A percentile compares a stretch with the other conserved stretches of the same genome.
Evolutionary conservation across 2,797 vertebrate species (phyloP).

Genomic region (Propithecus deckenii): DNA sequence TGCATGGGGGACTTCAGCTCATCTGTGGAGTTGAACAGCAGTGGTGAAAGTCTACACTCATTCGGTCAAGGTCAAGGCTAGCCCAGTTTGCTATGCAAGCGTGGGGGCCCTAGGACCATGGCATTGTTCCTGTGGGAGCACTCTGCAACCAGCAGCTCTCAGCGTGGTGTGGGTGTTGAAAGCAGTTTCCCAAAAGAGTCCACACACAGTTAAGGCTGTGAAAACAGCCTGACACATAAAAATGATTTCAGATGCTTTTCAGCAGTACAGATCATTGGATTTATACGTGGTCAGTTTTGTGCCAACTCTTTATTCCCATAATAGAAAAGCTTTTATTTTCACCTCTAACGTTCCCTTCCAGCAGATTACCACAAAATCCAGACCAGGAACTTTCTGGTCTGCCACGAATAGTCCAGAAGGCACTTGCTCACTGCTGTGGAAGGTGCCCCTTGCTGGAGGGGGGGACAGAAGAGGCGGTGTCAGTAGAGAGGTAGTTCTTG

Average conservation of each 20-base stretch:
- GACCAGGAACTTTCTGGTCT: neutral
- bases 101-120: too few relatives aligned
- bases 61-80: neutral
- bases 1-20: neutral
- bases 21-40: neutral
- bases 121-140: neutral
- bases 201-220: neutral
- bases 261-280: neutral
- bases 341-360: neutral
- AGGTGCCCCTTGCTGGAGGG: neutral
- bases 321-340: slow-evolving; percentile 35
- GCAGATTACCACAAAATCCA: neutral
- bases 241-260: neutral
- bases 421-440: neutral
- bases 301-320: neutral
- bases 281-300: neutral
- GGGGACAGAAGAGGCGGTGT: rapidly evolving
- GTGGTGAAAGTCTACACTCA: neutral
- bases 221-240: neutral
- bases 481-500: neutral
- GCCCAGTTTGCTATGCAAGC: neutral
- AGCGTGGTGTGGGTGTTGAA: neutral
- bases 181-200: neutral
- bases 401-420: neutral
- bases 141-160: neutral